A percentile compares a stretch with the other conserved stretches of the same genome.
Conservation (phyloP, 2,797 vertebrate genomes). For the Loris lydekkerianus region DNA sequence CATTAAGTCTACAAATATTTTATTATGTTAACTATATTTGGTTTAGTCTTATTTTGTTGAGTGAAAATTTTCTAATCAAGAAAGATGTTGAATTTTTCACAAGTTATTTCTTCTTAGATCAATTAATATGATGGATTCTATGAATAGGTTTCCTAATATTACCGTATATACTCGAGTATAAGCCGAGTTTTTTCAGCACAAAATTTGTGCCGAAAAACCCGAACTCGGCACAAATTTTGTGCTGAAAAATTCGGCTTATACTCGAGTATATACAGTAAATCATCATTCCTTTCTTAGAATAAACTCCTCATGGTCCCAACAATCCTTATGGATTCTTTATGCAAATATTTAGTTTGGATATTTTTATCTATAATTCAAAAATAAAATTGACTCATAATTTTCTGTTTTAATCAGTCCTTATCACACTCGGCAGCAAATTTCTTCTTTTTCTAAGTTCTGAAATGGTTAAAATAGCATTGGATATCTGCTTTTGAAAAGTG, state of each 20-base stretch:
- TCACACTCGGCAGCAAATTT: neutral
- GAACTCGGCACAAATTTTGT: no score
- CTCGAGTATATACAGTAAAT: neutral
- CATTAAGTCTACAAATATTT: neutral
- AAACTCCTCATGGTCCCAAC: neutral
- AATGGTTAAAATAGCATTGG: neutral
- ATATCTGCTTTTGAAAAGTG: neutral
- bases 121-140: neutral
- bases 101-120: neutral
- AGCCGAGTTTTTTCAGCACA: no score
- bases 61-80: neutral
- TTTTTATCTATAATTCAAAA: constrained; percentile 19
- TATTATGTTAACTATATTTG: neutral
- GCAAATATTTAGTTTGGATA: neutral
- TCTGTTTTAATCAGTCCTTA: neutral
- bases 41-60: neutral
- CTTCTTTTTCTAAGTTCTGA: neutral
- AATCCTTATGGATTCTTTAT: neutral
- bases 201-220: no score
- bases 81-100: neutral
- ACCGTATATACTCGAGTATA: no score
- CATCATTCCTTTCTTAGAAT: neutral
- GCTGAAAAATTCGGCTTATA: no score
- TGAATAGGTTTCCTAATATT: neutral
- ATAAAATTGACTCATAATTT: neutral